Base-by-base conservation (phyloP, 2,797 vertebrate genomes). In the Hyperoplus immaculatus region DNA sequence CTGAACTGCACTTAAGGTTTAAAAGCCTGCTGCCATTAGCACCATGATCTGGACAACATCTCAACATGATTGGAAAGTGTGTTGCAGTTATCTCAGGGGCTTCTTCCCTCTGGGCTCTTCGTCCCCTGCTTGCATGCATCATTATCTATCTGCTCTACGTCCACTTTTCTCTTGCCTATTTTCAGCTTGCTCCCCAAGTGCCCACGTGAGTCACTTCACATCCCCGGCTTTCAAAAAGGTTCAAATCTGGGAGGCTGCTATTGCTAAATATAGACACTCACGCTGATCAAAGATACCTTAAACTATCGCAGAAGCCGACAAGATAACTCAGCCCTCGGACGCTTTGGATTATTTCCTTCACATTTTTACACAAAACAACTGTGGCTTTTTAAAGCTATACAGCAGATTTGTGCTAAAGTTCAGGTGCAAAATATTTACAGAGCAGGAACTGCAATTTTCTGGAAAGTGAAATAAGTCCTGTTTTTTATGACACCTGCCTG, bases 141-240 rank as follows among this genome's bases (percentile, higher is more conserved):
- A 73, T 89, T 82, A 89, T 89, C 80, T 78, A 62, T 78, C 69
- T 18, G 57, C 69, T 80, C 67, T 72, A 84, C 50, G 56, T 81
- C 74, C 72, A 82, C 8, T 0, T 65, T 84, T 87, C 57, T 57
- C 29, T 43, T 15, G n/a, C 83, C 88, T 92, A 91, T 91, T 91
- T 90, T 84, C 73, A 60, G 82, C 86, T 72, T 8, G 47, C 63
- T 87, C 66, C 67, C 75, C 21, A 18, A 85, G 76, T 70, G 74
- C 62, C 79, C 67, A 79, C 29, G 43, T 81, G 84, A 89, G 59
- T 88, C 74, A 71, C 60, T 86, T 64, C 61, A 78, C 58, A 62
- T 80, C 78, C 83, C 53, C 56, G n/a, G 63, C 81, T 84, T 69
- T 38, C 77, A 72, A 84, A 85, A 81, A 49, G 75, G 64, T 51